Base-by-base conservation (phyloP, 2,888 invertebrate species). In the Spilarctia lutea region DNA sequence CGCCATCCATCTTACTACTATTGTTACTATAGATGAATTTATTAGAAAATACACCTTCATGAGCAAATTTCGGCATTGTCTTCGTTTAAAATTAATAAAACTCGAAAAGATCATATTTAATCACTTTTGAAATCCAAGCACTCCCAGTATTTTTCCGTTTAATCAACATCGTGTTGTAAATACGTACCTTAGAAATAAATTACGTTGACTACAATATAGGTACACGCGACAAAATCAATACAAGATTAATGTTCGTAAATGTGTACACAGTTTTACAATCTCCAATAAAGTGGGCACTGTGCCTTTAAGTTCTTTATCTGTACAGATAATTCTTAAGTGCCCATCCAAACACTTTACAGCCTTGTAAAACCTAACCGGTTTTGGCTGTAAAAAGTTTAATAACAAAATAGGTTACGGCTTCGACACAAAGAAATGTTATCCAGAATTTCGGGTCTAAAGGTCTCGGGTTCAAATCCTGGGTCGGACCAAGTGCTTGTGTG, bases 241-340 rank as follows among this genome's bases (percentile, higher is more conserved):
- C 20, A 35, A 11, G 65, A 45, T 35, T 39, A 39, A 71, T 68
- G 30, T 69, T 69, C n/a, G 13, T 18, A 45, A 65, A 63, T 72
- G 52, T 63, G 63, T 52, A 74, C 35, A 81, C 83, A 65, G 63
- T 68, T 65, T 78, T 74, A 73, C 68, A 69, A 67, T 42, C 72
- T 86, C 63, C 81, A 83, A 83, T 91, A 91, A 91, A 89, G 77
- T 84, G 89, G 88, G 88, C 89, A 85, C 86, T 87, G 89, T 87
- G 85, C 86, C 83, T 86, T 86, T 84, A 86, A 88, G 86, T 89
- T 88, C 88, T 91, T 91, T 91, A 92, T 92, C 89, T 89, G 68
- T 68, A 74, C 60, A 91, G 92, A 92, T 92, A 91, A 92, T 91
- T 89, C 87, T 90, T 88, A 88, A 91, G 88, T 87, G 83, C 83